Base-by-base conservation (phyloP, 2,113 vertebrate species). In the Ailurus styani region DNA sequence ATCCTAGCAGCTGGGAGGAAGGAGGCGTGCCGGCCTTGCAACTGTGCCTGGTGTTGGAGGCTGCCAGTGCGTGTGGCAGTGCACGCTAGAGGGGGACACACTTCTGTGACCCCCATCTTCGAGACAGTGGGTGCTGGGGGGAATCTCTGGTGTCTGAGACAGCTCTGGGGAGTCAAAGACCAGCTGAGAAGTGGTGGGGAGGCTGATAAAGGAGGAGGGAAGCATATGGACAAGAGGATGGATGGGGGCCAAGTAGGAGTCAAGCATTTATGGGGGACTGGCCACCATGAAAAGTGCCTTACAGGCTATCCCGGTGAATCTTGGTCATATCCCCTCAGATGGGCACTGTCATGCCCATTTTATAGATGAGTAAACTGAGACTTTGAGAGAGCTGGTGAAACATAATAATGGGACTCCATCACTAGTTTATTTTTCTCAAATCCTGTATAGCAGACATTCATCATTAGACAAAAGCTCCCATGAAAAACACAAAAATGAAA, bases 1-100 rank as follows among this genome's bases (percentile, higher is more conserved):
- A 90, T 98, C 98, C 98, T 97, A 82, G 98, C 98, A 99, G 98
- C 98, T 98, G 98, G 52, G 97, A 23, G 62, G 95, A 95, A 97
- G 96, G 97, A 77, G 97, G 97, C 95, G 8, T 70, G 93, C n/a
- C 4, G 47, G 2, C 79, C 97, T 89, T 40, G 97, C 98, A 98
- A 97, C 98, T 98, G 98, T 45, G 94, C 29, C 10, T 0, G 1
- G 95, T 0, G 23, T 94, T 73, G 1, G 93, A 81, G 97, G 77
- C 97, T 91, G 97, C 97, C 97, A 90, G 77, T 0, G 45, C 73
- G 0, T 25, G 62, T 88, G 97, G 96, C 54, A 37, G 40, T 27
- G 0, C 45, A 0, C 1, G 0, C 4, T 0, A 0, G 31, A 0
- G 83, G 7, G 85, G 12, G 18, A 1, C 25, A 15, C 25, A 68